A percentile compares a stretch with the other conserved stretches of the same genome.
Evolutionary conservation across 2,888 invertebrate species (phyloP).

Genomic region (Lissonota sp.): DNA sequence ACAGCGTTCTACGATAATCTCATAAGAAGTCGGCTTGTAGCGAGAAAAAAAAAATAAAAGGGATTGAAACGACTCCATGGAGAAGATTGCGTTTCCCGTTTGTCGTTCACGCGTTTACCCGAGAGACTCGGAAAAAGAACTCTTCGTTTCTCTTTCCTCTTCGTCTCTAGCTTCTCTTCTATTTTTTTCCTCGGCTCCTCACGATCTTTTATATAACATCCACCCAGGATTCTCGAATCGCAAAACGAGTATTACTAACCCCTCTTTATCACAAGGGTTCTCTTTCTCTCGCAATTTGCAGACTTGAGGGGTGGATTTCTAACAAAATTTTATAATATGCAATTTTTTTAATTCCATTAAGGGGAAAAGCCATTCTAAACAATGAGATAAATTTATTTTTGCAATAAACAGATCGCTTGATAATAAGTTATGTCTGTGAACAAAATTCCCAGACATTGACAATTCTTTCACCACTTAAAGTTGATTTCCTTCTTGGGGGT

Average conservation of each 20-base stretch:
- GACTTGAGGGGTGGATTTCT: not conserved
- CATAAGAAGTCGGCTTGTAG: slow-evolving; percentile 35
- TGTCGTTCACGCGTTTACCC: slow-evolving; percentile 53
- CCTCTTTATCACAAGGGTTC: slow-evolving; percentile 22
- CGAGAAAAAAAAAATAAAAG: slow-evolving; percentile 29
- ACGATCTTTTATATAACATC: slow-evolving; percentile 6
- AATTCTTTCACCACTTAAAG: too few relatives aligned
- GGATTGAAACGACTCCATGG: slow-evolving; percentile 31
- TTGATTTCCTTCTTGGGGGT: too few relatives aligned
- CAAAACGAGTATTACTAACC: slow-evolving; percentile 42
- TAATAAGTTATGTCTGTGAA: too few relatives aligned
- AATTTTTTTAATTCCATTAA: too few relatives aligned
- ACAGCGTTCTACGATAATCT: slow-evolving; percentile 51
- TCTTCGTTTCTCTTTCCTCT: slow-evolving; percentile 7
- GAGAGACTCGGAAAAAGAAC: slow-evolving; percentile 26
- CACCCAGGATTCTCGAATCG: slow-evolving; percentile 46
- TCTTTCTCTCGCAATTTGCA: not conserved
- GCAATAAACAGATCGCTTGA: too few relatives aligned
- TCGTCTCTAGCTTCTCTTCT: slow-evolving; percentile 1
- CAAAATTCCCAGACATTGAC: too few relatives aligned
- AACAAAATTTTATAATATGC: too few relatives aligned
- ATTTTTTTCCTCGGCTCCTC: slow-evolving; percentile 24
- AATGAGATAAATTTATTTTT: too few relatives aligned
- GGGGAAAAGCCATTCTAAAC: too few relatives aligned
- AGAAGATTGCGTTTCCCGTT: slow-evolving; percentile 58